A percentile compares a stretch with the other conserved stretches of the same genome.
Evolutionary conservation across 2,797 vertebrate genomes (phyloP).

Genomic region (Adelosebastes latens): DNA sequence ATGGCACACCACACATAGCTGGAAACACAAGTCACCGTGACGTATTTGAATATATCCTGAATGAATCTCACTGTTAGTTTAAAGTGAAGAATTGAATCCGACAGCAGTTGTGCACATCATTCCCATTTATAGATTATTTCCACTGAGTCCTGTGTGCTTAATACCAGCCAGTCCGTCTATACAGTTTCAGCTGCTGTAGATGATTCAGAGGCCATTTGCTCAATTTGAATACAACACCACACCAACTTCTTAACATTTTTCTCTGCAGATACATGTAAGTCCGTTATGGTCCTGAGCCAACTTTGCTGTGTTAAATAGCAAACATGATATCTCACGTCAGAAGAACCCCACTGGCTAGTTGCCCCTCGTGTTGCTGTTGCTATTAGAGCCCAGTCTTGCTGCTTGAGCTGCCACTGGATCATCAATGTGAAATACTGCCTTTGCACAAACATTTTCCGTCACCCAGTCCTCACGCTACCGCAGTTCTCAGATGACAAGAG

Average conservation of each 20-base stretch:
- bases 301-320: background rate
- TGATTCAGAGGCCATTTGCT: constrained; percentile 15
- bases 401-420: constrained; percentile 35
- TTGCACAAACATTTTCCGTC: constrained; percentile 48
- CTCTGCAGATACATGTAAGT: background rate
- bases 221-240: background rate
- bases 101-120: constrained; percentile 15
- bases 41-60: constrained; percentile 29
- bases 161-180: background rate
- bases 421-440: constrained; percentile 45
- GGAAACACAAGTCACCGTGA: constrained; percentile 56
- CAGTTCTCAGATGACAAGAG: constrained; percentile 41
- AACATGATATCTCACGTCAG: constrained; percentile 11
- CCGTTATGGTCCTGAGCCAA: background rate
- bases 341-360: background rate
- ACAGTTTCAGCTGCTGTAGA: constrained; percentile 1
- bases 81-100: background rate
- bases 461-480: constrained; percentile 11
- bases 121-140: constrained; percentile 28
- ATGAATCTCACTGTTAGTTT: constrained; percentile 29
- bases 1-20: constrained; percentile 56
- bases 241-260: background rate
- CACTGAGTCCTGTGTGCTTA: background rate
- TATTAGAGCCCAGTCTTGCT: constrained; percentile 13
- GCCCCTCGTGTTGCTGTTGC: background rate